Conservation (phyloP, 2,113 vertebrate species). For the Quiscalus mexicanus region DNA sequence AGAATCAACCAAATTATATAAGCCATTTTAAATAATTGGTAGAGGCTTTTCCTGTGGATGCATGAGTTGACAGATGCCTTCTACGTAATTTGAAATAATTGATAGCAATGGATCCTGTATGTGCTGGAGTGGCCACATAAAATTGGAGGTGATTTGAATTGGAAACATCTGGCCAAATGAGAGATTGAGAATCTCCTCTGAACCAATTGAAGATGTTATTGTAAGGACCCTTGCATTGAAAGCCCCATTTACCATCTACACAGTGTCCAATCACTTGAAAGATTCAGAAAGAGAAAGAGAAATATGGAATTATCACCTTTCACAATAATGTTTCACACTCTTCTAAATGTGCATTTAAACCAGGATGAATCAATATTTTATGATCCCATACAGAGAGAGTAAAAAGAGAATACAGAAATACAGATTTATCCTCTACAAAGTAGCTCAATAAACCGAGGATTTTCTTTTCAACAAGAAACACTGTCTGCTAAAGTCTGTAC, state of each 20-base stretch:
- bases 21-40: not conserved
- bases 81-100: not conserved
- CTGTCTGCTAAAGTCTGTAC: not conserved
- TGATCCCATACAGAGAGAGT: not conserved
- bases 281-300: not conserved
- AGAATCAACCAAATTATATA: not conserved
- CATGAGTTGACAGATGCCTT: not conserved
- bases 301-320: not conserved
- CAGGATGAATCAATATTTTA: not conserved
- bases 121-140: not conserved
- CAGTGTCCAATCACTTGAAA: not conserved
- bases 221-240: not conserved
- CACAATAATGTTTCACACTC: not conserved
- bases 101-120: not conserved
- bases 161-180: not conserved
- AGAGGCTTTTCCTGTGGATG: not conserved
- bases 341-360: not conserved
- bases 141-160: not conserved
- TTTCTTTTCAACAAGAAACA: not conserved
- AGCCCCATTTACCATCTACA: not conserved
- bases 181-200: not conserved
- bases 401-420: not conserved
- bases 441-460: not conserved
- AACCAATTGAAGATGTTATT: not conserved
- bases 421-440: not conserved